phyloP scores from a whole-genome alignment of 2,888 invertebrate genomes.

The Unio delphinus region DNA sequence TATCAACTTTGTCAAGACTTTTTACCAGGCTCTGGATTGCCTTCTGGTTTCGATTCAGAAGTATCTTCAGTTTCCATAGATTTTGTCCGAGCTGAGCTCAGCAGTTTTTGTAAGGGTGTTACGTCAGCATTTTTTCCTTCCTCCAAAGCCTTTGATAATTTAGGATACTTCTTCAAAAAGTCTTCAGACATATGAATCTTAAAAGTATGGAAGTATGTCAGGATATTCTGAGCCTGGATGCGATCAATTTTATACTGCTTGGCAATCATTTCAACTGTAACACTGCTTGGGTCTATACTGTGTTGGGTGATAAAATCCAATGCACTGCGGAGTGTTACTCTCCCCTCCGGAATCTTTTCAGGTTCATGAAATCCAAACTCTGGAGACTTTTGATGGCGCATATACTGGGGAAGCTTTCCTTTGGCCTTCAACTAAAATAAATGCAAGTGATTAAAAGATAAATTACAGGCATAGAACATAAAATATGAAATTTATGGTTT shows the following conservation, averaged over 20 bases:
- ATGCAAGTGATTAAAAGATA: background rate
- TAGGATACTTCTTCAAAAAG: conserved; percentile 16
- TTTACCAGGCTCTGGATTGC: no score
- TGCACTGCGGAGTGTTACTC: conserved; percentile 78
- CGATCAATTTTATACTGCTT: conserved; percentile 80
- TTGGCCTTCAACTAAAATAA: no score
- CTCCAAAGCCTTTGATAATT: conserved; percentile 5
- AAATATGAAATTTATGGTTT: no score
- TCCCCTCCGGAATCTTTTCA: conserved; percentile 76
- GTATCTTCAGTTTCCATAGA: no score
- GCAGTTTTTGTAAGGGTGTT: background rate
- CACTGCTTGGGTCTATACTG: background rate
- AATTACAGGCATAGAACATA: no score
- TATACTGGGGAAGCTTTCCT: no score
- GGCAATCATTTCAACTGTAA: conserved; percentile 76
- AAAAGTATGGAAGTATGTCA: conserved; percentile 80
- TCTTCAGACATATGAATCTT: conserved; percentile 77
- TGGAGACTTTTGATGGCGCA: conserved; percentile 31
- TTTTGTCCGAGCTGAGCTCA: no score
- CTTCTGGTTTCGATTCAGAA: background rate
- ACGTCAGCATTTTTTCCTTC: background rate
- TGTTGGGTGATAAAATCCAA: conserved; percentile 74
- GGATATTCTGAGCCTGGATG: conserved; percentile 77
- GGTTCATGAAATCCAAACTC: conserved; percentile 83
- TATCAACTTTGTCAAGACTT: no score